These are phyloP conservation scores for Caenorhabditis elegans DNA, from an alignment of 1,140 invertebrate species.

Conservation along the genomic window WBcel235 BX284605.5:11199501-11200000, in stretches of 20 bases:
- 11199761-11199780: constrained; percentile 12
- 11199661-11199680: constrained; percentile 2
- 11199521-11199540: constrained; percentile 16
- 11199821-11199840: constrained; percentile 31
- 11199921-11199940: constrained; percentile 30
- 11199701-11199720: not conserved
- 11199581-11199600: constrained; percentile 12
- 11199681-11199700: not conserved
- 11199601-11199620: not conserved
- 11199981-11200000: too few relatives aligned
- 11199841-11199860: not conserved
- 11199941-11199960: constrained; percentile 14
- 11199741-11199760: not conserved
- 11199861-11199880: constrained; percentile 19
- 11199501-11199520: not conserved
- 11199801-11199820: constrained; percentile 5
- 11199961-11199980: too few relatives aligned
- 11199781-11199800: not conserved
- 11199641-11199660: not conserved
- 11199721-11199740: not conserved
- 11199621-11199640: constrained; percentile 1
- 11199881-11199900: not conserved
- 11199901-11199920: not conserved
- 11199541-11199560: not conserved
- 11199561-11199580: not conserved